phyloP scores from a whole-genome alignment of 2,113 vertebrate genomes.

The Forbesichthys papilliferus region DNA sequence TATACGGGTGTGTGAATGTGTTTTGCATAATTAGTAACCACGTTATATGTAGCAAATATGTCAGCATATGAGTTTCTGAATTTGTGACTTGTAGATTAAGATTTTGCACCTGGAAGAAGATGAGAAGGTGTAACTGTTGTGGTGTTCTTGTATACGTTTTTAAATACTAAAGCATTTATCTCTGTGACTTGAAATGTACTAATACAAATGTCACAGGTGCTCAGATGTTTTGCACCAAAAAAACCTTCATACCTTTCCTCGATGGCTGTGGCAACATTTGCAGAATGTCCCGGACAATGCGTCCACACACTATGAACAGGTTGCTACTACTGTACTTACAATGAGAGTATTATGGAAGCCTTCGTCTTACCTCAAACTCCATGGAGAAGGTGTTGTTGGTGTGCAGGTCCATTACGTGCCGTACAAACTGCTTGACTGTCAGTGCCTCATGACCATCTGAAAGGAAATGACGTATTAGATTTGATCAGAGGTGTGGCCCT shows the following conservation, averaged over 20 bases:
- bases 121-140: too few species aligned
- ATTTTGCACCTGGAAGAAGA: too few species aligned
- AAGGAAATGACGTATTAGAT: constrained; percentile 9
- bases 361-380: constrained; percentile 90
- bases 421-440: constrained; percentile 93
- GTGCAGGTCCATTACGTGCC: constrained; percentile 93
- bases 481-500: too few species aligned
- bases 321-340: not conserved
- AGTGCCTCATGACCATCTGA: constrained; percentile 92
- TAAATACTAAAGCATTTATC: too few species aligned
- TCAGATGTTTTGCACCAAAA: too few species aligned
- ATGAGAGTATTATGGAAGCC: not conserved
- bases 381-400: constrained; percentile 89
- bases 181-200: too few species aligned
- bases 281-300: not conserved
- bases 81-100: too few species aligned
- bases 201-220: too few species aligned
- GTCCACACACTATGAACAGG: not conserved
- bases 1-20: too few species aligned
- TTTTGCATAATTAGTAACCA: not conserved
- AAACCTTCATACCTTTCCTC: not conserved
- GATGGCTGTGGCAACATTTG: not conserved
- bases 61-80: too few species aligned
- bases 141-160: too few species aligned
- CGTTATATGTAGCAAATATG: too few species aligned